phyloP scores from a whole-genome alignment of 1,140 invertebrate genomes.

The Diplogasteroides magnus region DNA sequence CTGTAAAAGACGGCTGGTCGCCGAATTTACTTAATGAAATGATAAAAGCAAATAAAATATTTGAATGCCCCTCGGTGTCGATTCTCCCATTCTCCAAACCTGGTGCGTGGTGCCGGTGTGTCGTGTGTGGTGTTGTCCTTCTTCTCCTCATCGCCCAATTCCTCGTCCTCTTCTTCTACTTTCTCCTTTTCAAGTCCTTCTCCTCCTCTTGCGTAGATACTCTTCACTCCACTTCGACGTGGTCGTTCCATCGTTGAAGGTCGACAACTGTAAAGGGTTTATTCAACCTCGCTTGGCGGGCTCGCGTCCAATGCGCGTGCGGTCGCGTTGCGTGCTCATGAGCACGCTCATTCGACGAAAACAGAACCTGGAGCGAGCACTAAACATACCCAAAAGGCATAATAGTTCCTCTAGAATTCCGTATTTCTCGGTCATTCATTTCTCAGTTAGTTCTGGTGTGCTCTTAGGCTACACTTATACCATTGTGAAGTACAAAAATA shows the following conservation, averaged over 20 bases:
- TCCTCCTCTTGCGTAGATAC: not conserved
- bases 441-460: not conserved
- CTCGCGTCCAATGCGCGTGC: not conserved
- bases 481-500: not conserved
- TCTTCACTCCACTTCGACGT: not conserved
- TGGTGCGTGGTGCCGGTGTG: not conserved
- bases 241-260: not conserved
- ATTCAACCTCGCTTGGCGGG: not conserved
- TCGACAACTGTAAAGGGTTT: not conserved
- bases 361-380: not conserved
- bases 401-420: not conserved
- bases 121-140: not conserved
- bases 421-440: not conserved
- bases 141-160: not conserved
- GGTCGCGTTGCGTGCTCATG: not conserved
- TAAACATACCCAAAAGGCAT: not conserved
- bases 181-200: not conserved
- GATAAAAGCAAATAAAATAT: too few relatives aligned
- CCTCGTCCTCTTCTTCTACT: not conserved
- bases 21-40: not conserved
- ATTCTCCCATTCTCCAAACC: not conserved
- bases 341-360: not conserved
- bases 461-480: not conserved
- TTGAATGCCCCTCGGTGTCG: too few relatives aligned
- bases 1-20: too few relatives aligned